Conservation (phyloP, 2,113 vertebrate genomes). For the Herpetotheres cachinnans region DNA sequence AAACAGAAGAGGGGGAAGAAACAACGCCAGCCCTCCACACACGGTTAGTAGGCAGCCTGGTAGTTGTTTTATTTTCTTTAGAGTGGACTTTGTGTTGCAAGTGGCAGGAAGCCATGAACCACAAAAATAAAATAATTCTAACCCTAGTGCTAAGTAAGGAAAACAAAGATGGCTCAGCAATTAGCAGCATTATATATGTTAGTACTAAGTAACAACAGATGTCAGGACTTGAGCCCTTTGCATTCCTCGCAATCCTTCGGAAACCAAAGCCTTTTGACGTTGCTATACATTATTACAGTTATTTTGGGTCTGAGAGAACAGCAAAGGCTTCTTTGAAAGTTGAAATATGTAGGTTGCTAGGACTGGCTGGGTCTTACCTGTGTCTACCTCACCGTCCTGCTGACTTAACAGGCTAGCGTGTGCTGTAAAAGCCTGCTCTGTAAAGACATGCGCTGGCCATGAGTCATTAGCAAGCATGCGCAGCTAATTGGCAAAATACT, state of each 20-base stretch:
- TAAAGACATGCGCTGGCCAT: slow-evolving; percentile 78
- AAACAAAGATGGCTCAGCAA: slow-evolving; percentile 86
- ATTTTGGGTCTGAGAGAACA: slow-evolving; percentile 40
- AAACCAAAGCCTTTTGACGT: slow-evolving; percentile 73
- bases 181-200: slow-evolving; percentile 83
- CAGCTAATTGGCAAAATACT: slow-evolving; percentile 84
- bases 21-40: slow-evolving; percentile 2
- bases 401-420: slow-evolving; percentile 66
- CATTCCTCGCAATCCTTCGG: slow-evolving; percentile 74
- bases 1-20: background rate
- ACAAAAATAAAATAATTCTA: slow-evolving; percentile 84
- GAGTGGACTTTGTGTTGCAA: slow-evolving; percentile 77
- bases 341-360: background rate
- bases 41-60: slow-evolving; percentile 64
- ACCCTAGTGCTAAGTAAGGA: slow-evolving; percentile 80
- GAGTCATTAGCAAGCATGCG: slow-evolving; percentile 82
- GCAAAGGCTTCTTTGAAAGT: slow-evolving; percentile 19
- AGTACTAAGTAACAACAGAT: slow-evolving; percentile 84
- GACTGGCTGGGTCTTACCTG: slow-evolving; percentile 60
- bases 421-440: slow-evolving; percentile 70
- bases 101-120: slow-evolving; percentile 81
- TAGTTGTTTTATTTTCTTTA: slow-evolving; percentile 79
- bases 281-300: slow-evolving; percentile 66
- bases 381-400: slow-evolving; percentile 46
- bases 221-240: slow-evolving; percentile 69